A percentile compares a stretch with the other conserved stretches of the same genome.
These are phyloP conservation scores for Megalopta genalis DNA, from an alignment of 1,140 invertebrate genomes.

Conservation along the genomic window DNA sequence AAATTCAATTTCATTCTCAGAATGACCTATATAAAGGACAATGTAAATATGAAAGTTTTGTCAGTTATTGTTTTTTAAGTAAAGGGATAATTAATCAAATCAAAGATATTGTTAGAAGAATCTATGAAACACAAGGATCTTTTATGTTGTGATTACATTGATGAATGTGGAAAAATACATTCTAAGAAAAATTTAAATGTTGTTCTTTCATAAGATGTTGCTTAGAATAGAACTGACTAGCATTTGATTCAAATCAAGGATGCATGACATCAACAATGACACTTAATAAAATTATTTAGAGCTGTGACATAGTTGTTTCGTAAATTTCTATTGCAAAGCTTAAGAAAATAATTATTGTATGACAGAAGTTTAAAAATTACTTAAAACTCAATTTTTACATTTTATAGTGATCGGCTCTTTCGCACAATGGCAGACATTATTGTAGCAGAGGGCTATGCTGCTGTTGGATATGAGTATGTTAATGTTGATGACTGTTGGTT, in stretches of 20 bases:
- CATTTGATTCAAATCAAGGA: neutral
- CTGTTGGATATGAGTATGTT: conserved; percentile 94
- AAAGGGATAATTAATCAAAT: neutral
- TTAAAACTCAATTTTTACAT: conserved; percentile 19
- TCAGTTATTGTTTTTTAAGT: neutral
- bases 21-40: neutral
- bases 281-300: conserved; percentile 15
- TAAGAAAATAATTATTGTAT: neutral
- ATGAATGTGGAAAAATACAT: neutral
- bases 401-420: conserved; percentile 93
- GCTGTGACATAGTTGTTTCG: conserved; percentile 8
- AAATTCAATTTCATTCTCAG: neutral
- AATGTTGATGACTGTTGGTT: conserved; percentile 98
- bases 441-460: conserved; percentile 93
- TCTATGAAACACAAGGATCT: no score
- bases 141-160: no score
- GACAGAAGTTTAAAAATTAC: neutral
- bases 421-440: conserved; percentile 95
- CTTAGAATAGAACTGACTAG: conserved; percentile 2
- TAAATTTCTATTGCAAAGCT: conserved; percentile 9
- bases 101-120: no score
- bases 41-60: neutral
- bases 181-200: neutral
- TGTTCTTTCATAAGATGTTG: conserved; percentile 1
- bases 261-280: conserved; percentile 1